Base-by-base conservation (phyloP, 2,113 vertebrate species). In the Poecilia latipinna region DNA sequence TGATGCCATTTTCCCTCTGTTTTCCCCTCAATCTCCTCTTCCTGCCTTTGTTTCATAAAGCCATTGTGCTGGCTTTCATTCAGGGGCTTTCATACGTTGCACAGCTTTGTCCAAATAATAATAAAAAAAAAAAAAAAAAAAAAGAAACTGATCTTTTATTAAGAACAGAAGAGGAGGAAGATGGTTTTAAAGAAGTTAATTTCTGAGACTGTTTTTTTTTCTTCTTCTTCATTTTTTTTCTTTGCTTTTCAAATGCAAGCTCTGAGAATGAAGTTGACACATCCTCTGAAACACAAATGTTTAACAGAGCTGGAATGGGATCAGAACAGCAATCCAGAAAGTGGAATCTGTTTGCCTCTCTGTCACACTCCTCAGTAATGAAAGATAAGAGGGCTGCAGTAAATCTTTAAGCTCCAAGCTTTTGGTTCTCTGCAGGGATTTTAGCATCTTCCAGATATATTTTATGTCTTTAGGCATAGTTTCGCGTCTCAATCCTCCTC, bases 1-100 rank as follows among this genome's bases (percentile, higher is more conserved):
- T 94, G 95, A 94, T 96, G 95, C 95, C 95, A 94, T 93, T 94
- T 93, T 93, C 93, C 90, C 92, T 91, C 88, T 80, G 73, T 88
- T 92, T 92, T 78, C 85, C 88, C 82, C 86, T 87, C 89, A 87
- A 88, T 94, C 88, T 93, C 88, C 85, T 57, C 22, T 91, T 92
- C 85, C 88, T 89, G 85, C 90, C 89, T 94, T 93, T 94, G 92
- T 93, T 91, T 91, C 79, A 84, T 89, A 87, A 93, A 90, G 83
- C 91, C 87, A 93, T 94, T 94, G 91, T 93, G 74, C 87, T 86
- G 78, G 72, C 92, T 93, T 93, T 93, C 89, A 90, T 93, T 94
- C 83, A 62, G 62, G 77, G 71, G 86, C 92, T 93, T 95, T 95
- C 88, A 94, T 93, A 94, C 87, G 68, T 92, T 77, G 89, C 92